phyloP scores from a whole-genome alignment of 1,140 invertebrate species.

The Vanessa atalanta region DNA sequence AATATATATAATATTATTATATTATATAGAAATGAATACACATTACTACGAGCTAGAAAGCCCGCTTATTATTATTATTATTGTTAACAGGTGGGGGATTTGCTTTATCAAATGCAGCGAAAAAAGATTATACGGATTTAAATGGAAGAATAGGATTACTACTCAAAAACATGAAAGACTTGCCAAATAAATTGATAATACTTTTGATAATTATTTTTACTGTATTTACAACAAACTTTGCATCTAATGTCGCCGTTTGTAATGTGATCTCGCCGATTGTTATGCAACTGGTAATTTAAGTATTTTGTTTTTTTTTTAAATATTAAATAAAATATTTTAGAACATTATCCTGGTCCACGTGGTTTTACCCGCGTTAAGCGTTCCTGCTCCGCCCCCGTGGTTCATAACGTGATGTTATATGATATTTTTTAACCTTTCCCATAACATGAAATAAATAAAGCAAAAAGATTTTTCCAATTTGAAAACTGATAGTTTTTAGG shows the following conservation, averaged over 20 bases:
- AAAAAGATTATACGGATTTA: constrained; percentile 84
- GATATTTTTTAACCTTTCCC: no score
- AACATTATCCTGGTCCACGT: no score
- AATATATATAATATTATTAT: no score
- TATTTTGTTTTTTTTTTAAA: not conserved
- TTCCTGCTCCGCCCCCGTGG: no score
- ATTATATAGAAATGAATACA: no score
- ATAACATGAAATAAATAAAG: no score
- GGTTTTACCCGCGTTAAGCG: no score
- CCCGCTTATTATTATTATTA: not conserved
- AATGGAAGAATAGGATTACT: constrained; percentile 86
- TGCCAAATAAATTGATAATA: constrained; percentile 82
- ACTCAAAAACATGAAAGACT: constrained; percentile 77
- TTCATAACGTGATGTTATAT: no score
- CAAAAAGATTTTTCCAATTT: no score
- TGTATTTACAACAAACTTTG: constrained; percentile 87
- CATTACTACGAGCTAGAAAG: no score
- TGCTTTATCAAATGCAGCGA: constrained; percentile 90
- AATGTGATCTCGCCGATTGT: constrained; percentile 91
- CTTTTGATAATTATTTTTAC: constrained; percentile 78
- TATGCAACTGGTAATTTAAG: constrained; percentile 85
- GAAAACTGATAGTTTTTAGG: no score
- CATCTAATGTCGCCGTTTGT: constrained; percentile 90
- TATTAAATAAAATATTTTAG: no score
- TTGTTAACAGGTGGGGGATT: constrained; percentile 90